Base-by-base conservation (phyloP, 2,888 invertebrate species). In the Proisotoma minuta region DNA sequence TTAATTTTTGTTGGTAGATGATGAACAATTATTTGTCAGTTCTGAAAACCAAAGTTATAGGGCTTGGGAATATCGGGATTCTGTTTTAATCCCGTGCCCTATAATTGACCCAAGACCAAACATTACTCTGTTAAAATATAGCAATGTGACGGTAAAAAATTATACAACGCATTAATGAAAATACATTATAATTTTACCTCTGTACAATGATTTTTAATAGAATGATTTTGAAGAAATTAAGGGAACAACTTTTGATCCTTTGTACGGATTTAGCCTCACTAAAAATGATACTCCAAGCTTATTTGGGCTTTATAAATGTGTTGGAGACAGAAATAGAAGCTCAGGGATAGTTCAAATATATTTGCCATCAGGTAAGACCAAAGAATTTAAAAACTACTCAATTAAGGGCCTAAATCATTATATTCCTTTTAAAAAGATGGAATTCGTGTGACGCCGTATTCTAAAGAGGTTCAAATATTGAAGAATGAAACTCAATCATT, bases 401-500 rank as follows among this genome's bases (percentile, higher is more conserved):
- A 34, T 10, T 12, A 10, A 34, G 12, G 12, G 12, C 34, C 34
- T 34, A 8, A 8, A 34, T 10, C 15, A 8, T 34, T 34, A 34
- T 34, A 34, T 10, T 20, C 5, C 20, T 47, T 18, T 47, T 47
- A 47, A n/a, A 18, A 23, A 39, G 52, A 52, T 18, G 18, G 20
- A n/a, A 34, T 57, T 23, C 39, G 61, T 20, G 47, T 64, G 2
- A 68, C 65, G 15, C 68, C 68, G 29, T 65, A 63, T 43, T 57
- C 63, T 24, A 68, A 68, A 43, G 65, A 68, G 56, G 57, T 68
- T 5, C 62, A 68, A 29, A 65, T 68, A 12, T 56, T 51, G 3
- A 26, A 28, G 3, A 68, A 68, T 43, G 68, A 68, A 48, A 64
- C 68, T 12, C 68, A 68, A 50, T 59, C 61, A 4, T 68, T 68